A percentile compares a stretch with the other conserved stretches of the same genome.
Evolutionary conservation across 92 coral and sea anemone genomes (phyloP).

Genomic region (Zoanthus sansibaricus): DNA sequence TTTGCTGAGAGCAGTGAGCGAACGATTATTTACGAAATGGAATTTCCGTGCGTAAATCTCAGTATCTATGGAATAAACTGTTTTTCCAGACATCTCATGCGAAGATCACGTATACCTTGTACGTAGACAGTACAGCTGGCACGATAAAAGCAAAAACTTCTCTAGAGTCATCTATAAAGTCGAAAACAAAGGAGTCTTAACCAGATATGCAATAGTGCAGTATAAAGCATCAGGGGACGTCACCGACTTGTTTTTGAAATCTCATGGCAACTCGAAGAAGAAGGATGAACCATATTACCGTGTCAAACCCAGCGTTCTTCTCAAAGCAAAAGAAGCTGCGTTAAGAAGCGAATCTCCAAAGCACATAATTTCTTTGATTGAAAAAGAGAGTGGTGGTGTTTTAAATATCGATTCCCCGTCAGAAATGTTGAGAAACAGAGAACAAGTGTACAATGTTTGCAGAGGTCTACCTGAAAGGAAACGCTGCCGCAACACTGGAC

Average conservation of each 20-base stretch:
- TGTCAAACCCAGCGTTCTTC: constrained; percentile 51
- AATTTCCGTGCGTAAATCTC: too few species aligned
- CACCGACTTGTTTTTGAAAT: constrained; percentile 6
- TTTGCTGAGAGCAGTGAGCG: too few species aligned
- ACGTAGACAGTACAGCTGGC: constrained; percentile 73
- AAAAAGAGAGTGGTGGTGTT: constrained; percentile 48
- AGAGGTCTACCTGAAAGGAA: constrained; percentile 24
- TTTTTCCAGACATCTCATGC: constrained; percentile 12
- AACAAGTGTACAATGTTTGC: constrained; percentile 51
- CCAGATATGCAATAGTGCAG: constrained; percentile 66
- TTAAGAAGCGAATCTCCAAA: constrained; percentile 40
- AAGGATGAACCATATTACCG: constrained; percentile 46
- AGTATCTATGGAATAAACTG: too few species aligned
- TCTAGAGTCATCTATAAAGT: constrained; percentile 53
- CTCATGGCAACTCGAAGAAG: constrained; percentile 52
- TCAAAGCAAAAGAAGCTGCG: constrained; percentile 37
- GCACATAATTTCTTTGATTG: constrained; percentile 22
- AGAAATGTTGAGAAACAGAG: constrained; percentile 48
- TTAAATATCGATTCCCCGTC: constrained; percentile 28
- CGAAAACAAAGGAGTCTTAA: constrained; percentile 30
- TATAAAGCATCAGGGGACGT: constrained; percentile 49
- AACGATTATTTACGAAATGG: too few species aligned
- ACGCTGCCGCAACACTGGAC: constrained; percentile 38
- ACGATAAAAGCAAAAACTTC: constrained; percentile 33
- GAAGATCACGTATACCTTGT: constrained; percentile 27